A percentile compares a stretch with the other conserved stretches of the same genome.
Evolutionary conservation across 2,888 invertebrate species (phyloP).

Genomic region (Drosophila colorata): DNA sequence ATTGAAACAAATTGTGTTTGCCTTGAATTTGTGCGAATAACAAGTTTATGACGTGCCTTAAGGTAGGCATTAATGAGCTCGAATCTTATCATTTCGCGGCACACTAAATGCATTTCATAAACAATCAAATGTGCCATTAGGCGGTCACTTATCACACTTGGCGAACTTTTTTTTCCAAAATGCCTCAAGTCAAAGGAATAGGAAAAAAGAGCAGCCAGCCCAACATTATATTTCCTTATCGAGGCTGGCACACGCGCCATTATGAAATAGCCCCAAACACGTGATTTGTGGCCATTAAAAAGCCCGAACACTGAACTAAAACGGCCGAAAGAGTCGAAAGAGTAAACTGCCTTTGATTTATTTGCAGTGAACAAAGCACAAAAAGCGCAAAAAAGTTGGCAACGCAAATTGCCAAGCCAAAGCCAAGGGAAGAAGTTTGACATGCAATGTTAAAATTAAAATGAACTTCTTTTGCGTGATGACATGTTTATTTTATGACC

Average conservation of each 20-base stretch:
- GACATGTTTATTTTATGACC: conserved; percentile 60
- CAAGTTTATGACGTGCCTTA: conserved; percentile 25
- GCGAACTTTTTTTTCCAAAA: conserved; percentile 50
- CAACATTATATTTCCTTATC: conserved; percentile 55
- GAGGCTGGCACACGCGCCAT: conserved; percentile 54
- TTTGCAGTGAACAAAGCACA: conserved; percentile 45
- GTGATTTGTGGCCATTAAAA: conserved; percentile 77
- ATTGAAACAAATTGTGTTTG: conserved; percentile 48
- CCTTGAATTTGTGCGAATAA: conserved; percentile 30
- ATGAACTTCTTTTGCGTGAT: conserved; percentile 73
- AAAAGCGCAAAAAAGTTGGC: conserved; percentile 38
- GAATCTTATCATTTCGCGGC: conserved; percentile 38
- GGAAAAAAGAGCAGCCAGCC: conserved; percentile 1
- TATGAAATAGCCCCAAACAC: conserved; percentile 54
- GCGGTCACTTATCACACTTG: conserved; percentile 74
- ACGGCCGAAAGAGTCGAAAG: conserved; percentile 26
- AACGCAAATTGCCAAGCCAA: conserved; percentile 38
- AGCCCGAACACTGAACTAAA: neutral
- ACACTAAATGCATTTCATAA: conserved; percentile 54
- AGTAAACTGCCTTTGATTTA: conserved; percentile 75
- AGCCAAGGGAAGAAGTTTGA: conserved; percentile 56
- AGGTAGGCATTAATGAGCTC: conserved; percentile 44
- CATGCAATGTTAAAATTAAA: conserved; percentile 82
- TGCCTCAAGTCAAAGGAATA: conserved; percentile 24
- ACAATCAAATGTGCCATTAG: conserved; percentile 61